Conservation (phyloP, 1,140 invertebrate genomes). For the Homarus americanus region DNA sequence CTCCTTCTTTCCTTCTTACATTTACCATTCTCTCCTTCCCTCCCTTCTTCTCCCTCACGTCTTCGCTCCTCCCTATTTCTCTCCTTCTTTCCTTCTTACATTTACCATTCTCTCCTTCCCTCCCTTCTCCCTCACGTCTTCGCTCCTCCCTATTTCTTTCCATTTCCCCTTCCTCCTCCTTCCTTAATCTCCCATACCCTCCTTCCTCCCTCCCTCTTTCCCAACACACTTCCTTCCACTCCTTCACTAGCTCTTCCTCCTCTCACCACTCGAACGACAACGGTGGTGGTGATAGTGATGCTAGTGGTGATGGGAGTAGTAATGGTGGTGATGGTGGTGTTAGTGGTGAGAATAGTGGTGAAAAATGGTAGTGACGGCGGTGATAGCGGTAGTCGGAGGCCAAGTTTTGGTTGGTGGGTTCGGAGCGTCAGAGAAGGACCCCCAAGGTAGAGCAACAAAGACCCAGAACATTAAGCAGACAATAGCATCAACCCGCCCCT, state of each 20-base stretch:
- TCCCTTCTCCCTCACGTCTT: too few species aligned
- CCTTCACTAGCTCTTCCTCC: not conserved
- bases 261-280: not conserved
- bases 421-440: not conserved
- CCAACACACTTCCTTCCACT: not conserved
- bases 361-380: not conserved
- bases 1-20: too few species aligned
- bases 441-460: not conserved
- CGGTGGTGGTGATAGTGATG: not conserved
- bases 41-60: too few species aligned
- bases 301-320: not conserved
- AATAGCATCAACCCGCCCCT: not conserved
- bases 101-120: too few species aligned
- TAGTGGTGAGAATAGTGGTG: not conserved
- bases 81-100: too few species aligned
- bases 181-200: not conserved
- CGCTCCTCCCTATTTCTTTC: too few species aligned
- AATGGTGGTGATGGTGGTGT: not conserved
- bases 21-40: too few species aligned
- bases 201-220: not conserved
- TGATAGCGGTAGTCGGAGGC: not conserved
- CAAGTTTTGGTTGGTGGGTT: not conserved
- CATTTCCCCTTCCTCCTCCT: too few species aligned
- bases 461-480: conserved; percentile 15
- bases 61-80: too few species aligned